Base-by-base conservation (phyloP, 2,113 vertebrate genomes). In the Bubo bubo region DNA sequence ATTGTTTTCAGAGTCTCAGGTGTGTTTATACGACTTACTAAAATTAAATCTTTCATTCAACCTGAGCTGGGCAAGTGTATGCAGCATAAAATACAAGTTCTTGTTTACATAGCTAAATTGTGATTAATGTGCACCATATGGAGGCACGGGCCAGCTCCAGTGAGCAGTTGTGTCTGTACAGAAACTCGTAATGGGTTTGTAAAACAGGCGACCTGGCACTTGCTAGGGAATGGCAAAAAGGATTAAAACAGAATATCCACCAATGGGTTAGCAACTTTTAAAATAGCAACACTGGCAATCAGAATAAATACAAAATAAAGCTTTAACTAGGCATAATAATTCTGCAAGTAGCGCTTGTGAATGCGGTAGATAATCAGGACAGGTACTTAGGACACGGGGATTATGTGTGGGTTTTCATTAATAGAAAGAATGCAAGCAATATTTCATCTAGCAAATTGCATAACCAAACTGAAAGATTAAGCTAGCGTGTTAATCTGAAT, bases 41-140 rank as follows among this genome's bases (percentile, higher is more conserved):
- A 93, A 96, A 97, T 81, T 53, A 93, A 96, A 97, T 90, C 80
- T 86, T 93, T 93, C 86, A 95, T 92, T 98, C 95, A 94, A 18
- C 70, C 64, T 96, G 94, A 96, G 90, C 84, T 77, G 79, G 79
- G 93, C 90, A 92, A 89, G 32, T 1, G 3, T 55, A 90, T 58
- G 71, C 90, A 93, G 90, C 96, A 89, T 8, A 95, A 97, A 97
- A 97, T 63, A 75, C 60, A 91, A 85, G 64, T 62, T 47, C 20
- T 68, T 97, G 80, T 96, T 98, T 97, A 89, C 62, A 73, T 7
- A 95, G 89, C 52, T 74, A 94, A 97, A 97, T 73, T 87, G 86
- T 96, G 97, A 98, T 97, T 97, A 97, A 98, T 94, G 93, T 10
- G 84, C 89, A 73, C 66, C 95, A 96, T 95, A 95, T 81, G 96